Evolutionary conservation across 2,797 vertebrate species (phyloP).

Genomic region (Onychomys leucogaster): DNA sequence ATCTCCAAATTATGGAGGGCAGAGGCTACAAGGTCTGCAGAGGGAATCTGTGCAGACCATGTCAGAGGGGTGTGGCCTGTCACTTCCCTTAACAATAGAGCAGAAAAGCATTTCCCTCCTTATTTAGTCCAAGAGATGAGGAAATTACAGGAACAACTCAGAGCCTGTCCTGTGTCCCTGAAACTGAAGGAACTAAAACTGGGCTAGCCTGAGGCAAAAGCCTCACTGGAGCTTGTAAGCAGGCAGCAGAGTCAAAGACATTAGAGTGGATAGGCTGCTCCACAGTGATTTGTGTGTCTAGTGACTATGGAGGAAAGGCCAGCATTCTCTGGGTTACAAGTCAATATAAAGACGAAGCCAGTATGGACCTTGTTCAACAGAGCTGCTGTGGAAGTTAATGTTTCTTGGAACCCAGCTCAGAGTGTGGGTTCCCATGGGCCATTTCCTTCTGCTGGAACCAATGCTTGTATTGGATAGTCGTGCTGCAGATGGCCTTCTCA

Average conservation of each 20-base stretch:
- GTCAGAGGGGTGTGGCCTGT: background rate
- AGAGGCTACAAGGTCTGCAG: background rate
- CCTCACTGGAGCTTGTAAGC: background rate
- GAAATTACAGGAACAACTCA: background rate
- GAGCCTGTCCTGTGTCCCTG: background rate
- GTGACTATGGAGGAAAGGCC: background rate
- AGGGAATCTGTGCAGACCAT: background rate
- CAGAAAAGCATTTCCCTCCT: background rate
- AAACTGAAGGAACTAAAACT: background rate
- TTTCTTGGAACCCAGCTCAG: background rate
- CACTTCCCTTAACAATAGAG: background rate
- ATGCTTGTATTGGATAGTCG: background rate
- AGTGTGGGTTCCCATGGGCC: background rate
- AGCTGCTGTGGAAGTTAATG: background rate
- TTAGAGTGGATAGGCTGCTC: background rate
- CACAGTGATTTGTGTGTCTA: background rate
- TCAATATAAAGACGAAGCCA: background rate
- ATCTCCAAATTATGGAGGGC: background rate
- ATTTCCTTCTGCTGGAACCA: background rate
- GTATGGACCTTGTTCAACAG: background rate
- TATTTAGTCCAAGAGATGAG: background rate
- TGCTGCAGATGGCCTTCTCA: background rate
- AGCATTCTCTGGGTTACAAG: background rate
- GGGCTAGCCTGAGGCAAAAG: background rate
- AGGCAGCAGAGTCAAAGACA: background rate